phyloP scores from a whole-genome alignment of 92 coral and sea anemone species.

The Nematostella vectensis region DNA sequence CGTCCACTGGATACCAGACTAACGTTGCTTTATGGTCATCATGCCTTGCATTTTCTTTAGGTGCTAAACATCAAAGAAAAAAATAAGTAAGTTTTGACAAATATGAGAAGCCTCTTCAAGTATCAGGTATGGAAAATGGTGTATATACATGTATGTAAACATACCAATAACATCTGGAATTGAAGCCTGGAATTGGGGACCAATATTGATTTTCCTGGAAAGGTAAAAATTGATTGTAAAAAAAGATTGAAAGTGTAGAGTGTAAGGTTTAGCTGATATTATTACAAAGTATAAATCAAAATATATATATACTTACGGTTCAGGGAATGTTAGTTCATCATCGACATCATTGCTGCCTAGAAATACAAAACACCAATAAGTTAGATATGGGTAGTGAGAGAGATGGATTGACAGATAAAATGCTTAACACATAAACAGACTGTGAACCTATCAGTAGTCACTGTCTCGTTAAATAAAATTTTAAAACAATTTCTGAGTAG shows the following conservation, averaged over 20 bases:
- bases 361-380: neutral
- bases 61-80: slow-evolving; percentile 21
- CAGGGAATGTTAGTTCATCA: slow-evolving; percentile 70
- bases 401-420: too few species aligned
- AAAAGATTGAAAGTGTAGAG: too few species aligned
- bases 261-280: too few species aligned
- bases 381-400: neutral
- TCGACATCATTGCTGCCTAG: slow-evolving; percentile 57
- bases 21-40: slow-evolving; percentile 88
- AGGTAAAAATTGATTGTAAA: too few species aligned
- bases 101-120: too few species aligned
- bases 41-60: slow-evolving; percentile 27
- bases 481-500: too few species aligned
- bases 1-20: slow-evolving; percentile 80
- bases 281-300: neutral
- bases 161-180: slow-evolving; percentile 69
- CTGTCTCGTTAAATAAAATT: too few species aligned
- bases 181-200: slow-evolving; percentile 86
- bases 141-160: too few species aligned
- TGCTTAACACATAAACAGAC: too few species aligned
- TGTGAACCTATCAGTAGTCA: too few species aligned
- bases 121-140: too few species aligned
- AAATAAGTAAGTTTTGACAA: neutral
- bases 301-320: slow-evolving; percentile 69
- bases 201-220: slow-evolving; percentile 89